These are phyloP conservation scores for Trididemnum clinides DNA, from an alignment of 23 tunicate species.

Conservation along the genomic window DNA sequence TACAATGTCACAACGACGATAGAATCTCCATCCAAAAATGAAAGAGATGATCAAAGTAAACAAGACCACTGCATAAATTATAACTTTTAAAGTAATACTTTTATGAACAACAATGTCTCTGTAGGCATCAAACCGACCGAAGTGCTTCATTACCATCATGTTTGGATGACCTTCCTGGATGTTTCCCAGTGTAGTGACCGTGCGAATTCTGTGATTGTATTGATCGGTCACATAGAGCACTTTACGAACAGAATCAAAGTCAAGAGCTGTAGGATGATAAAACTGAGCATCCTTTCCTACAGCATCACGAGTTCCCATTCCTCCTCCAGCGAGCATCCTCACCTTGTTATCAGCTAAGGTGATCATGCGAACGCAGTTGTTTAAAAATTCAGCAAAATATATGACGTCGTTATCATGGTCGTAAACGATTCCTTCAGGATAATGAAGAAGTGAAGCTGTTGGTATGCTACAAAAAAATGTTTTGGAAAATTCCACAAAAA, in stretches of 20 bases:
- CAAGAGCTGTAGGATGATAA: constrained; percentile 44
- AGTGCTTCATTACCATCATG: constrained; percentile 7
- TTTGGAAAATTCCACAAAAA: not conserved
- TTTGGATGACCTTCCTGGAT: not conserved
- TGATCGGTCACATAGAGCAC: constrained; percentile 61
- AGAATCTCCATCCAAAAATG: too few species aligned
- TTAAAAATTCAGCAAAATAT: constrained; percentile 53
- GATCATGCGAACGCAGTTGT: constrained; percentile 47
- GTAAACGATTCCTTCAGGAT: constrained; percentile 44
- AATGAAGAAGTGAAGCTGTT: not conserved
- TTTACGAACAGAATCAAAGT: constrained; percentile 5
- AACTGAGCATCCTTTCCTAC: constrained; percentile 45
- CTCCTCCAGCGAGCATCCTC: constrained; percentile 43
- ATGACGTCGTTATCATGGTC: constrained; percentile 36
- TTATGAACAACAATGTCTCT: constrained; percentile 47
- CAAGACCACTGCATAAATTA: too few species aligned
- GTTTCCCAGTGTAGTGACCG: constrained; percentile 34
- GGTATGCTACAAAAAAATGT: constrained; percentile 26
- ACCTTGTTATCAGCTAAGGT: not conserved
- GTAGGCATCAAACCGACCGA: constrained; percentile 35
- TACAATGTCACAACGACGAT: too few species aligned
- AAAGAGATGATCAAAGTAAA: too few species aligned
- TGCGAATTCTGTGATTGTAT: constrained; percentile 49
- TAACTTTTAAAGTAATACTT: too few species aligned
- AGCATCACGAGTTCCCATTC: constrained; percentile 40